Conservation (phyloP, 2,797 vertebrate species). For the Molossus alvarezi region DNA sequence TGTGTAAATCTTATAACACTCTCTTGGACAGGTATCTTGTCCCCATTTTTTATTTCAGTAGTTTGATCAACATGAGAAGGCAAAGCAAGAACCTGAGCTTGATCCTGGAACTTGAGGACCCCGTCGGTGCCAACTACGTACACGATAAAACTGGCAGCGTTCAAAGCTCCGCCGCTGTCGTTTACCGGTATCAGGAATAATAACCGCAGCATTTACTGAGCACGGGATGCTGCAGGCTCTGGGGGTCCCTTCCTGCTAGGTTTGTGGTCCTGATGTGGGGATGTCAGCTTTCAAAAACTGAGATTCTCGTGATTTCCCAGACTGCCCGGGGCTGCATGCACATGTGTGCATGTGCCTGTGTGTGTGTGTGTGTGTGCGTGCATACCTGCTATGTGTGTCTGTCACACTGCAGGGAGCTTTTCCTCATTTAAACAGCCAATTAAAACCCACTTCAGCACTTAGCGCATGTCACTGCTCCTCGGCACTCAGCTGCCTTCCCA, state of each 20-base stretch:
- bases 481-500: slow-evolving; percentile 88
- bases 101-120: background rate
- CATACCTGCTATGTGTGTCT: slow-evolving; percentile 60
- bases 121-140: background rate
- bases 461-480: slow-evolving; percentile 86
- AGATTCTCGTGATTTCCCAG: slow-evolving; percentile 54
- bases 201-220: background rate
- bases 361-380: slow-evolving; percentile 35
- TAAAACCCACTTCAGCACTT: slow-evolving; percentile 90
- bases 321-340: background rate
- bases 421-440: slow-evolving; percentile 90
- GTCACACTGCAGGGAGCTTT: slow-evolving; percentile 86
- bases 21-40: background rate
- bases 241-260: background rate
- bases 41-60: background rate
- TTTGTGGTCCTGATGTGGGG: background rate
- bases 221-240: background rate
- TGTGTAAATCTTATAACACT: background rate
- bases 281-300: slow-evolving; percentile 58
- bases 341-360: slow-evolving; percentile 18
- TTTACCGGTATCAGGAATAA: slow-evolving; percentile 54
- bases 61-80: slow-evolving; percentile 17
- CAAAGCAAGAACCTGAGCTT: background rate
- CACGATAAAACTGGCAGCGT: background rate
- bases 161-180: background rate